Percentiles rank a stretch among this genome's conserved stretches.
Conservation (phyloP, 2,113 vertebrate genomes). For the Cyprinodon variegatus region DNA sequence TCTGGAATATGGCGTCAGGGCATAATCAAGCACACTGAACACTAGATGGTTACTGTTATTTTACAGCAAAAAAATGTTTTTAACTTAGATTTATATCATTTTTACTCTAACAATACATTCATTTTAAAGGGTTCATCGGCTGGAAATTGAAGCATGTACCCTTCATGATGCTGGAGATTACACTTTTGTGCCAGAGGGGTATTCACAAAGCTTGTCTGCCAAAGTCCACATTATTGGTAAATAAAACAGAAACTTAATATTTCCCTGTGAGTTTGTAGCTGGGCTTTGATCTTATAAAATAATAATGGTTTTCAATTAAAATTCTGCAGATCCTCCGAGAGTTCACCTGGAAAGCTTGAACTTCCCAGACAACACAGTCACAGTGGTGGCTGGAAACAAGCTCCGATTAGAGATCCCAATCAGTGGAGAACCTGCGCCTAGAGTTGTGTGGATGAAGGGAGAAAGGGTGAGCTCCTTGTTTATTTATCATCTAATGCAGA, state of each 20-base stretch:
- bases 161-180: constrained; percentile 94
- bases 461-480: constrained; percentile 84
- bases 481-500: background rate
- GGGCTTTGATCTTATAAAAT: background rate
- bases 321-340: constrained; percentile 88
- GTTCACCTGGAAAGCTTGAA: constrained; percentile 91
- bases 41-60: too few relatives aligned
- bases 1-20: too few relatives aligned
- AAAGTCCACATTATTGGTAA: constrained; percentile 93
- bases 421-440: constrained; percentile 91
- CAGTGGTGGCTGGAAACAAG: constrained; percentile 93
- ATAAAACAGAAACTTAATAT: background rate
- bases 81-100: background rate
- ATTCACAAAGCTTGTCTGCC: constrained; percentile 86
- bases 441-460: constrained; percentile 92
- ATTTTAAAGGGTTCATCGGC: constrained; percentile 86
- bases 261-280: background rate
- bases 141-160: constrained; percentile 83
- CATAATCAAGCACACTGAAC: too few relatives aligned
- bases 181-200: constrained; percentile 92
- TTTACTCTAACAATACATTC: background rate
- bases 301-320: constrained; percentile 17
- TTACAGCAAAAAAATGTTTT: too few relatives aligned
- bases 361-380: constrained; percentile 88
- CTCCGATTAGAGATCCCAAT: constrained; percentile 95